phyloP scores from a whole-genome alignment of 1,140 invertebrate genomes.

The Temnothorax longispinosus region DNA sequence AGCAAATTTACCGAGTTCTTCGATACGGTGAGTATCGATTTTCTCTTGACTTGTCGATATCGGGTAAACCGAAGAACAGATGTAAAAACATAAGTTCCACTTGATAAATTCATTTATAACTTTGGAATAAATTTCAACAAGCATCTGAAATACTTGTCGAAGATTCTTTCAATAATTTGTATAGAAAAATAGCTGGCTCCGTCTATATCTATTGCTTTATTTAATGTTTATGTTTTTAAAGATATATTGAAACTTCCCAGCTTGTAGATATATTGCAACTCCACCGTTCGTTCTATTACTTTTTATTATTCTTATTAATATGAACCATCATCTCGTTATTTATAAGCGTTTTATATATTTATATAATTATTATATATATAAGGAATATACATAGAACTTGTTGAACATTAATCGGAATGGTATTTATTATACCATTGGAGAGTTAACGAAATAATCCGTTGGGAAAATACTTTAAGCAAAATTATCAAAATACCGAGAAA shows the following conservation, averaged over 20 bases:
- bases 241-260: neutral
- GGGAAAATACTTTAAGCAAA: neutral
- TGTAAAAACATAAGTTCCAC: neutral
- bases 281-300: neutral
- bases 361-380: neutral
- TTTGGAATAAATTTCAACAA: neutral
- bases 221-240: neutral
- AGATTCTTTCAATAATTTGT: neutral
- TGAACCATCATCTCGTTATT: neutral
- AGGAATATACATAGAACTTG: neutral
- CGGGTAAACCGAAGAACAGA: neutral
- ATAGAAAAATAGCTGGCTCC: neutral
- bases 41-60: slow-evolving; percentile 10
- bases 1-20: slow-evolving; percentile 99
- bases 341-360: neutral
- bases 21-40: slow-evolving; percentile 91
- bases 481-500: neutral
- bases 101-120: neutral
- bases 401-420: neutral
- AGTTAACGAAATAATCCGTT: neutral
- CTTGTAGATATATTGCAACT: neutral
- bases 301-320: neutral
- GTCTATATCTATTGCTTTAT: neutral
- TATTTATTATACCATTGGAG: neutral
- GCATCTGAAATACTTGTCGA: neutral